Conservation (phyloP, 2,113 vertebrate genomes). For the Myodes glareolus region DNA sequence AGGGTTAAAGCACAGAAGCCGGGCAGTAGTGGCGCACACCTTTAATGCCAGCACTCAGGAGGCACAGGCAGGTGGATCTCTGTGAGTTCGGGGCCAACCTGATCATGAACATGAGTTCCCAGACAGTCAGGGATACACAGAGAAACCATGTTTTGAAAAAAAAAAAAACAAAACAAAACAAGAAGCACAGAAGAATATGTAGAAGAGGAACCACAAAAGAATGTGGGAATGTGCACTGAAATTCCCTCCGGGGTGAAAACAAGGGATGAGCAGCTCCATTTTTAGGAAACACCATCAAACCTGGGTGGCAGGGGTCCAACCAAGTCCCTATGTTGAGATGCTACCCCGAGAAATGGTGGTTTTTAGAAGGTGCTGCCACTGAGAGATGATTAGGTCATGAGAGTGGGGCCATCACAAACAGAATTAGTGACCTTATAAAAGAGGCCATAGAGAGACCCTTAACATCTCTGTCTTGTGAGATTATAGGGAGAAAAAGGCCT, state of each 20-base stretch:
- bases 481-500: not conserved
- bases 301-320: not conserved
- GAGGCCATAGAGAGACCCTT: not conserved
- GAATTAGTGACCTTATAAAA: not conserved
- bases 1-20: not conserved
- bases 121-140: not conserved
- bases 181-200: not conserved
- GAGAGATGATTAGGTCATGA: not conserved
- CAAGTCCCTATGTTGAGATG: not conserved
- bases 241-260: not conserved
- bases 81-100: not conserved
- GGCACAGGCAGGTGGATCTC: not conserved
- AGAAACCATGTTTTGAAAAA: not conserved
- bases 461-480: not conserved
- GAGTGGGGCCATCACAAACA: not conserved
- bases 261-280: not conserved
- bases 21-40: not conserved
- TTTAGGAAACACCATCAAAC: conserved; percentile 1
- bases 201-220: not conserved
- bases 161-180: not conserved
- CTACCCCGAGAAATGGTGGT: not conserved
- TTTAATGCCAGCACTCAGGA: not conserved
- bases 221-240: not conserved
- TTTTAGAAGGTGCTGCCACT: not conserved
- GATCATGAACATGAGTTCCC: not conserved